Percentiles rank a stretch among this genome's conserved stretches.
Conservation (phyloP, 2,113 vertebrate species). For the Pseudorasbora parva region DNA sequence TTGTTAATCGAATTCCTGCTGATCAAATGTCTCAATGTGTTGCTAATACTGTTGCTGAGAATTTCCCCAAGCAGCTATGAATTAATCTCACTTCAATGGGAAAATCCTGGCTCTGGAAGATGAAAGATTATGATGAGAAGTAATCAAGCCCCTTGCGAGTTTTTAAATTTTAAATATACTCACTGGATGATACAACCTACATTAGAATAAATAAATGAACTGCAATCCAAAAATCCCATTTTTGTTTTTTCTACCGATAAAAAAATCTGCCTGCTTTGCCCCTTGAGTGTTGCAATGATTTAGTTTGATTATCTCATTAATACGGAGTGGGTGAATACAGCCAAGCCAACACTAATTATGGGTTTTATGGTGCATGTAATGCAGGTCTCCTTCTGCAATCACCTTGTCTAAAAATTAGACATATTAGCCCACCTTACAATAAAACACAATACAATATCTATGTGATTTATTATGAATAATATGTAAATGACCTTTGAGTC, state of each 20-base stretch:
- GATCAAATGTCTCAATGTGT: not conserved
- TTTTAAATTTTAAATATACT: slow-evolving; percentile 12
- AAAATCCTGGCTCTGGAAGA: slow-evolving; percentile 4
- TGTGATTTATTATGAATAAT: slow-evolving; percentile 32
- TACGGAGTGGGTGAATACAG: slow-evolving; percentile 59
- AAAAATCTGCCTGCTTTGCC: slow-evolving; percentile 18
- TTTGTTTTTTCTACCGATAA: not conserved
- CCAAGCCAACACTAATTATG: slow-evolving; percentile 73
- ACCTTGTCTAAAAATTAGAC: slow-evolving; percentile 70
- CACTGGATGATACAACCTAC: slow-evolving; percentile 16
- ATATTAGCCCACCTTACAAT: slow-evolving; percentile 45
- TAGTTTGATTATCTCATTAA: slow-evolving; percentile 66
- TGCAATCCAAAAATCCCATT: not conserved
- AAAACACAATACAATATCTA: slow-evolving; percentile 19
- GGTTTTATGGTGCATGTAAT: slow-evolving; percentile 79
- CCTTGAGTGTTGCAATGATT: slow-evolving; percentile 59
- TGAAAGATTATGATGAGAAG: not conserved
- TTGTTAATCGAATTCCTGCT: not conserved
- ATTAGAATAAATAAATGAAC: slow-evolving; percentile 16
- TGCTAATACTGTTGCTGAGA: not conserved
- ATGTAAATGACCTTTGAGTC: slow-evolving; percentile 24
- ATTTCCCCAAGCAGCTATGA: slow-evolving; percentile 3
- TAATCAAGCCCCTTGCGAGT: slow-evolving; percentile 1
- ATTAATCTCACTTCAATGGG: slow-evolving; percentile 11
- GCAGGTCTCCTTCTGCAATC: slow-evolving; percentile 67